These are phyloP conservation scores for Lordiphosa mommai DNA, from an alignment of 1,140 invertebrate species.

Conservation along the genomic window DNA sequence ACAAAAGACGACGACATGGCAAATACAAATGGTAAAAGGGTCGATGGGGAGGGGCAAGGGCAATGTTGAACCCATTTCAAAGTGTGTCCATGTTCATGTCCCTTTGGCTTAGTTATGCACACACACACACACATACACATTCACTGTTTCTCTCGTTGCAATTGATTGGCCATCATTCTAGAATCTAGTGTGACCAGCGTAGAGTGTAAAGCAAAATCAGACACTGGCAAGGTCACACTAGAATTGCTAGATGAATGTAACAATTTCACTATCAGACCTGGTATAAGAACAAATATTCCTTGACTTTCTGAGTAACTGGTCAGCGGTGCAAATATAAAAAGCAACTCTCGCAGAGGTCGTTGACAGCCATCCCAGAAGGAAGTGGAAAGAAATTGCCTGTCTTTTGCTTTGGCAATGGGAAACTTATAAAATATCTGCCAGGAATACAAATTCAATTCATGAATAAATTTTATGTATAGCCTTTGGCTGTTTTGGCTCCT, in stretches of 20 bases:
- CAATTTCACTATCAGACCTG: no score
- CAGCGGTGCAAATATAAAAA: no score
- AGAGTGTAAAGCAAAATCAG: background rate
- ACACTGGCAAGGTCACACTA: no score
- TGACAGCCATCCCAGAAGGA: no score
- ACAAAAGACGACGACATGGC: slow-evolving; percentile 28
- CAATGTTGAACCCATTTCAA: slow-evolving; percentile 57
- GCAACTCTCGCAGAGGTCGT: no score
- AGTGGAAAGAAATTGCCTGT: background rate
- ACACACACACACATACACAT: background rate
- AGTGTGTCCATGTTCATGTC: slow-evolving; percentile 35
- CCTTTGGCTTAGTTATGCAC: background rate
- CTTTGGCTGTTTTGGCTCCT: slow-evolving; percentile 37
- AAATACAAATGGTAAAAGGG: slow-evolving; percentile 38
- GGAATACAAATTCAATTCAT: slow-evolving; percentile 78
- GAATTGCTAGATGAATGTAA: no score
- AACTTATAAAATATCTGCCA: slow-evolving; percentile 74
- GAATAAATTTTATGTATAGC: slow-evolving; percentile 72
- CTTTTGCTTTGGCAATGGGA: slow-evolving; percentile 17
- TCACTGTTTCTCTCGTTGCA: background rate
- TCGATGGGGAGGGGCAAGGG: background rate
- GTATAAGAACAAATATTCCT: no score
- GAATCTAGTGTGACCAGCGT: slow-evolving; percentile 19
- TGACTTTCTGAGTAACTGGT: no score
- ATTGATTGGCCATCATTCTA: slow-evolving; percentile 32